phyloP scores from a whole-genome alignment of 1,140 invertebrate genomes.

The Scaptodrosophila lebanonensis region DNA sequence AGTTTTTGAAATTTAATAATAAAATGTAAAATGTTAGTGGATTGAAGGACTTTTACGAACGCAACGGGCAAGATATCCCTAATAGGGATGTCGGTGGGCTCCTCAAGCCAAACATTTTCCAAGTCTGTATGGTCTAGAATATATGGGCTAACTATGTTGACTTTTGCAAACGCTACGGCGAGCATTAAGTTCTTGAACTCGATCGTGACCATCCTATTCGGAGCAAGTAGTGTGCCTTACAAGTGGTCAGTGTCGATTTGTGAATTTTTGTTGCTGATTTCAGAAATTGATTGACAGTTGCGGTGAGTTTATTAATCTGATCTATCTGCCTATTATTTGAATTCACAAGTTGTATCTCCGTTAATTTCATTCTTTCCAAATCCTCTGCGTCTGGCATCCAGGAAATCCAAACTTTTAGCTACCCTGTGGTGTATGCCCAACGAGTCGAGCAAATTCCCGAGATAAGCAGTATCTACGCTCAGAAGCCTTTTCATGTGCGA shows the following conservation, averaged over 20 bases:
- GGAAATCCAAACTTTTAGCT: not conserved
- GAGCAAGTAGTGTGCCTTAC: constrained; percentile 11
- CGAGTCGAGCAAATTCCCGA: not conserved
- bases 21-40: constrained; percentile 7
- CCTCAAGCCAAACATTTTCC: constrained; percentile 23
- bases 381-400: not conserved
- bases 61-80: constrained; percentile 17
- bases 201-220: constrained; percentile 23
- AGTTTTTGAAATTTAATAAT: constrained; percentile 15
- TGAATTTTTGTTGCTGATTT: constrained; percentile 1
- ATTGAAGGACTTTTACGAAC: constrained; percentile 16
- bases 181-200: constrained; percentile 26
- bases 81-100: constrained; percentile 22
- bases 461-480: not conserved
- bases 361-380: not conserved
- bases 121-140: constrained; percentile 24
- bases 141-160: constrained; percentile 16
- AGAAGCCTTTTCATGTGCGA: constrained; percentile 20
- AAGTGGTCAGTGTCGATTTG: constrained; percentile 20
- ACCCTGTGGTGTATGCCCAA: constrained; percentile 7
- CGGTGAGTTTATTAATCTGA: constrained; percentile 7
- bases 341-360: not conserved
- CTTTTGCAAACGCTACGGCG: constrained; percentile 14
- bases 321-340: constrained; percentile 1
- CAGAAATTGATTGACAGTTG: constrained; percentile 4